Evolutionary conservation across 2,888 invertebrate genomes (phyloP).

Genomic region (Petrophora chlorosata): DNA sequence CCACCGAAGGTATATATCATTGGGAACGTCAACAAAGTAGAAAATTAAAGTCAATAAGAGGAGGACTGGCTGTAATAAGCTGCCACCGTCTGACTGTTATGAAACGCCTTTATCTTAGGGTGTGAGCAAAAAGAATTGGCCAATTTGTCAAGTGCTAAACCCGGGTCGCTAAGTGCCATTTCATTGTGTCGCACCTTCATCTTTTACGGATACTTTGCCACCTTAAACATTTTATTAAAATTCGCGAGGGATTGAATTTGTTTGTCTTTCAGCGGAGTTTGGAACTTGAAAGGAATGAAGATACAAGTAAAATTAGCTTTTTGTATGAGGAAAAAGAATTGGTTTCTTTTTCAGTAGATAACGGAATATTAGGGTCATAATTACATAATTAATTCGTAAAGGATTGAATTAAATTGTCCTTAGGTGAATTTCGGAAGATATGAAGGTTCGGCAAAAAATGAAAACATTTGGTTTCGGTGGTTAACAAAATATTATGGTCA

Average conservation of each 20-base stretch:
- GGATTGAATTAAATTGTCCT: no score
- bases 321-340: no score
- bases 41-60: constrained; percentile 82
- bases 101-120: constrained; percentile 63
- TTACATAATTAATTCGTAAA: no score
- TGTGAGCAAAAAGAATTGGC: constrained; percentile 66
- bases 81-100: constrained; percentile 62
- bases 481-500: no score
- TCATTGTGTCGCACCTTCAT: constrained; percentile 66
- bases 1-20: constrained; percentile 75
- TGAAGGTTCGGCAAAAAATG: no score
- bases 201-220: constrained; percentile 48
- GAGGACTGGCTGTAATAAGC: constrained; percentile 66
- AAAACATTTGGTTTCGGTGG: no score
- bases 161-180: constrained; percentile 66
- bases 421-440: no score
- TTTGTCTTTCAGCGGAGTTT: no score
- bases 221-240: constrained; percentile 54
- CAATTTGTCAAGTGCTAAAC: constrained; percentile 74
- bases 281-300: no score
- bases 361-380: no score
- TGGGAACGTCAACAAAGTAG: constrained; percentile 79
- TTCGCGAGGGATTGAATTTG: constrained; percentile 25
- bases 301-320: no score
- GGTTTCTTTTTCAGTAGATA: no score